phyloP scores from a whole-genome alignment of 2,888 invertebrate genomes.

The Phengaris arion region DNA sequence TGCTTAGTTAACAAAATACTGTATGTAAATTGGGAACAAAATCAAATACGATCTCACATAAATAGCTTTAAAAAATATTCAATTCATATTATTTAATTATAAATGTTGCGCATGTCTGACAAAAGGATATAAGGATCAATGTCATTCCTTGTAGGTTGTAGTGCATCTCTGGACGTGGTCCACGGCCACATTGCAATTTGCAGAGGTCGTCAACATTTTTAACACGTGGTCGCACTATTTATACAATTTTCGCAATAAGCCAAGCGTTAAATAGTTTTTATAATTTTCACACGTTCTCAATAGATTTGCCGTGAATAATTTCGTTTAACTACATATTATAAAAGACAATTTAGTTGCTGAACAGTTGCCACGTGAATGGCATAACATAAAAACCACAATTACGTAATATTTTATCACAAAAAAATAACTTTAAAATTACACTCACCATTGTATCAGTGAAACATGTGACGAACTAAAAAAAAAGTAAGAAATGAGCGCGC shows the following conservation, averaged over 20 bases:
- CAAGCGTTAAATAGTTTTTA: neutral
- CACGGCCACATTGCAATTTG: neutral
- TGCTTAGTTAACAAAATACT: neutral
- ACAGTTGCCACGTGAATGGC: neutral
- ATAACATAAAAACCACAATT: neutral
- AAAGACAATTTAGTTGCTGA: neutral
- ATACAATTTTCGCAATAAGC: neutral
- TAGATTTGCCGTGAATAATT: neutral
- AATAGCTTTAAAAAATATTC: too few relatives aligned
- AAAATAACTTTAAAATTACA: constrained; percentile 4
- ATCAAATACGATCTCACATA: too few relatives aligned
- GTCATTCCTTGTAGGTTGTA: neutral
- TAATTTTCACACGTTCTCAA: neutral
- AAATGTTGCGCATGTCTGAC: neutral
- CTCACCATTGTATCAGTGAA: constrained; percentile 23
- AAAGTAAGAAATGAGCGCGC: neutral
- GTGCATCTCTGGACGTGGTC: neutral
- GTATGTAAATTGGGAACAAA: too few relatives aligned
- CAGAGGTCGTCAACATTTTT: neutral
- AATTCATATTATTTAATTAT: neutral
- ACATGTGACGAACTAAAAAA: constrained; percentile 13
- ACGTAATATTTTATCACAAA: neutral
- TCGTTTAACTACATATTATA: neutral
- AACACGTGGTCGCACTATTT: neutral
- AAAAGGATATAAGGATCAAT: neutral